Base-by-base conservation (phyloP, 2,797 vertebrate genomes). In the Melanogrammus aeglefinus region DNA sequence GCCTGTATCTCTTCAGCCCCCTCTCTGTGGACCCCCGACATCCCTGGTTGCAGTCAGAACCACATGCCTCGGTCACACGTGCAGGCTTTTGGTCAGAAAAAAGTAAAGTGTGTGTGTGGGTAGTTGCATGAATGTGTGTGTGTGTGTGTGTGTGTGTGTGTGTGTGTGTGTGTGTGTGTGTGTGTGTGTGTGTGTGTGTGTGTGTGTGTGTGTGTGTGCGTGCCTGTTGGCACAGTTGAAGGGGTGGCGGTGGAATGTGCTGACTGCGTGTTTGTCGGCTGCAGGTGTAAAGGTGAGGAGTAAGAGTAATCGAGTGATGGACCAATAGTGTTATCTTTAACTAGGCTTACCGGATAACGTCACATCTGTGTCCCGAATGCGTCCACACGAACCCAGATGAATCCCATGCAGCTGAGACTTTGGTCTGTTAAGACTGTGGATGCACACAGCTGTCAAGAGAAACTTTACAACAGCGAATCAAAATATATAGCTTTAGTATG, bases 261-360 rank as follows among this genome's bases (percentile, higher is more conserved):
- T 78, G 9, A 82, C 18, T 0, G 24, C 16, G 5, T 41, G 35
- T 3, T 18, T 31, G 38, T 1, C 24, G 27, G 18, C 9, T 39
- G 33, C 21, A 51, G 79, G 82, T 72, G 72, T 81, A 86, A 85
- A 84, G 81, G 84, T 85, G 80, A 35, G 29, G 24, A 13, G 35
- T 29, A 72, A 16, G 44, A 47, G 3, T 47, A 14, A 47, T 41
- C 39, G 39, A 9, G 10, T 9, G 39, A 41, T 41, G 39, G 44
- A 47, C 44, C 8, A 41, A 7, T 41, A 41, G 44, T 3, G 18
- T 47, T 47, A 47, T 47, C 44, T 47, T 14, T 47, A 47, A 4
- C 44, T 18, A 4, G 44, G 13, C 13, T 18, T 47, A 47, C 18
- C n/a, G 16, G 39, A 41, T 41, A 1, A 8, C 7, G 39, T 41